Evolutionary conservation across 1,140 invertebrate genomes (phyloP), one percentile per base, ranked within the genome.

Genomic region (Dreissena rostriformis): DNA sequence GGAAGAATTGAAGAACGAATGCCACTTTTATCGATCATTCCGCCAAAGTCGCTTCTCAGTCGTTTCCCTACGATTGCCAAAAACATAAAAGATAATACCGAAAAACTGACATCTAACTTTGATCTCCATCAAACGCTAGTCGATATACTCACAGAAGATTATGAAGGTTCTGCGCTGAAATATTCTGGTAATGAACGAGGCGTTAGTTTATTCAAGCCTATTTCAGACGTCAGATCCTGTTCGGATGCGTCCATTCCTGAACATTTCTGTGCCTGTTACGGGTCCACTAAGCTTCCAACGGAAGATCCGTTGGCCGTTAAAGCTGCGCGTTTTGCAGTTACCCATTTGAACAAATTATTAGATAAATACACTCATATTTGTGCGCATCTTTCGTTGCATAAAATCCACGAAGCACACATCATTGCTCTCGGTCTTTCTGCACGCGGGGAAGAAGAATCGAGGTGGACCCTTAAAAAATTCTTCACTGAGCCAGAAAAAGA

Each of bases 1-100:
- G 98, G 98, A 0, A 96, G 97, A 91, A 94, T 98, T 82, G 98
- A 99, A 92, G 98, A 98, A 91, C 94, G 97, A 65, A 92, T 99
- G 49, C 98, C 98, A 0, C 96, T 97, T 79, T 94, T 98, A 12
- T 96, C 96, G 87, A 93, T 98, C 7, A 95, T 96, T 86, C 85
- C 98, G 24, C 98, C 98, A 0, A 92, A 95, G 29, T 95, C 95
- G 92, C 96, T 97, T 88, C 93, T 94, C 52, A 85, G 95, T 14
- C 94, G 95, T 49, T 95, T 96, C 91, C 95, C 95, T 0, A 88
- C 95, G 39, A 94, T 96, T 0, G 95, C 95, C 65, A 88, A 93
- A 49, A 97, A 97, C 84, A 90, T 99, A n/a, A 93, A 94, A 75
- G 87, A 92, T 11, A 99, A 99, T 87, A 81, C 89, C 17, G 81